A percentile compares a stretch with the other conserved stretches of the same genome.
Evolutionary conservation across 2,888 invertebrate genomes (phyloP).

Genomic region (Diarsia dahlii): DNA sequence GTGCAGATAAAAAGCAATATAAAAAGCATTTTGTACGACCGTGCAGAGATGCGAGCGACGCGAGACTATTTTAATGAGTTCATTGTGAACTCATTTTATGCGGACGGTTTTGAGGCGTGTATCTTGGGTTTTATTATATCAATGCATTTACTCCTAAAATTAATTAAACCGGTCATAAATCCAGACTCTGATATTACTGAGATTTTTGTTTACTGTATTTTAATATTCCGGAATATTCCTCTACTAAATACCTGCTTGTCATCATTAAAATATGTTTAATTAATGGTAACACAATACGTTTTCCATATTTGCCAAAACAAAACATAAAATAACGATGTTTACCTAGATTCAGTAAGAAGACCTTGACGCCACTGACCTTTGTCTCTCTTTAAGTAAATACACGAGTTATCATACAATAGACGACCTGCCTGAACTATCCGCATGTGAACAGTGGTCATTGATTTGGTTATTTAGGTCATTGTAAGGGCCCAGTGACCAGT

Average conservation of each 20-base stretch:
- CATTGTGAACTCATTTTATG: no score
- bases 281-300: background rate
- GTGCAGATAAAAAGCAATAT: no score
- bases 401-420: constrained; percentile 36
- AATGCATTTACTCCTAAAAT: no score
- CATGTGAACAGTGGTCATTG: background rate
- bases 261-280: background rate
- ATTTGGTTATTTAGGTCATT: background rate
- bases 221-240: background rate
- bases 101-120: no score
- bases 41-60: no score
- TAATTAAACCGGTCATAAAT: no score
- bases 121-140: no score
- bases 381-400: constrained; percentile 19
- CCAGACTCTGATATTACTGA: no score
- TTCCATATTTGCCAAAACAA: constrained; percentile 29
- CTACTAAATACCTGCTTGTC: background rate
- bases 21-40: no score
- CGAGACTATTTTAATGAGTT: no score
- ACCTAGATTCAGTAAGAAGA: constrained; percentile 2
- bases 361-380: constrained; percentile 31
- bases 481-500: background rate
- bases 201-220: no score
- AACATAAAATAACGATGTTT: constrained; percentile 37
- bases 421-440: background rate